Conservation (phyloP, 2,797 vertebrate species). For the Myiotriccus ornatus region DNA sequence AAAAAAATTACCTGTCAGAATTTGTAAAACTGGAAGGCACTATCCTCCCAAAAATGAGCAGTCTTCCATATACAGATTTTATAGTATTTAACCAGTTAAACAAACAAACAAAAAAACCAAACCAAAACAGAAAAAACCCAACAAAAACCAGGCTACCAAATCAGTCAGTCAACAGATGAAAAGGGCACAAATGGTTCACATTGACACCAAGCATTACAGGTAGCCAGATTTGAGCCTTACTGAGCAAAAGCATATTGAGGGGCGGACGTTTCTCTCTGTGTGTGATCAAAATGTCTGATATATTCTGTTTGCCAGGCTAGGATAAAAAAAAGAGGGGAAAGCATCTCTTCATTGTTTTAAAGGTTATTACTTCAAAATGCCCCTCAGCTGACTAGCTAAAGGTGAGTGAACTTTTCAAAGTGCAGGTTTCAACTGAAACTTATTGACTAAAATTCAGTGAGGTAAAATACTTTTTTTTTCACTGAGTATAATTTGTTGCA, state of each 20-base stretch:
- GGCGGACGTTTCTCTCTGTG: fast-evolving
- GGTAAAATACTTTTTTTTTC: neutral
- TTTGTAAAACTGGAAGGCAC: neutral
- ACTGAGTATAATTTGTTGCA: neutral
- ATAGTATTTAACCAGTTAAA: neutral
- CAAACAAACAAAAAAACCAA: neutral
- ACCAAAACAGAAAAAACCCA: neutral
- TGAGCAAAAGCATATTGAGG: neutral
- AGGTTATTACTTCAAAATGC: neutral
- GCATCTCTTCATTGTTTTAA: neutral
- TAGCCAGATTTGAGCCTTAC: neutral
- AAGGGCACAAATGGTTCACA: neutral
- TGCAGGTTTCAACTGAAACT: neutral
- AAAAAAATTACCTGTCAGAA: neutral
- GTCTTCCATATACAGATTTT: neutral
- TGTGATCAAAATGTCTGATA: neutral
- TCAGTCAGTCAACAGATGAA: neutral
- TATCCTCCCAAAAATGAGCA: neutral
- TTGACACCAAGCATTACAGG: neutral
- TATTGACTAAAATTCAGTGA: neutral
- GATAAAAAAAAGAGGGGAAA: neutral
- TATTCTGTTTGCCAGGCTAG: neutral
- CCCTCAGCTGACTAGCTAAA: neutral
- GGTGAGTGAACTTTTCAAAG: neutral
- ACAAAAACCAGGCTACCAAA: neutral